Conservation (phyloP, 2,888 invertebrate genomes). For the Drosophila histrio region DNA sequence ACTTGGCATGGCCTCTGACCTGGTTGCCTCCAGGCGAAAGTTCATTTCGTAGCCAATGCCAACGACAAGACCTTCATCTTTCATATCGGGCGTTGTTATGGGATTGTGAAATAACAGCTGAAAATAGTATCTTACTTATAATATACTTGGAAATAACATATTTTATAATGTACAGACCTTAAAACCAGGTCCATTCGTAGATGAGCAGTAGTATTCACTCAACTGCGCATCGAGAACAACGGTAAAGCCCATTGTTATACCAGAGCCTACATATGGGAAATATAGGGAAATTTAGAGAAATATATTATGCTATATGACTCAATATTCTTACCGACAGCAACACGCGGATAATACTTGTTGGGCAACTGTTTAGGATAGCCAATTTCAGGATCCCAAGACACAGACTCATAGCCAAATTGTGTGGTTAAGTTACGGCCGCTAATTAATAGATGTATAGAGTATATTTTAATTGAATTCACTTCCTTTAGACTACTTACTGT, state of each 20-base stretch:
- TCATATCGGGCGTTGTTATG: slow-evolving; percentile 90
- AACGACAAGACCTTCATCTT: slow-evolving; percentile 89
- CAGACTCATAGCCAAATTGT: slow-evolving; percentile 51
- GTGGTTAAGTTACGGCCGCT: slow-evolving; percentile 32
- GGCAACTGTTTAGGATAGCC: slow-evolving; percentile 87
- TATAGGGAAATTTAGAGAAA: not conserved
- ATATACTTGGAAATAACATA: too few relatives aligned
- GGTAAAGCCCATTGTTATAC: slow-evolving; percentile 89
- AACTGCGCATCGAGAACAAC: slow-evolving; percentile 89
- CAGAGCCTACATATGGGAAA: slow-evolving; percentile 85
- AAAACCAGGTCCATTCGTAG: slow-evolving; percentile 86
- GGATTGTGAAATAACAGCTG: slow-evolving; percentile 87
- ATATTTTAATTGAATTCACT: not conserved
- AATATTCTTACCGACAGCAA: slow-evolving; percentile 83
- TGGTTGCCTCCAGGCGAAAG: slow-evolving; percentile 87
- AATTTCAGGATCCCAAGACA: slow-evolving; percentile 90
- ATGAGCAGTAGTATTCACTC: slow-evolving; percentile 91
- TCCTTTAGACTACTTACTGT: slow-evolving; percentile 43
- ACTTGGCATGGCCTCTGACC: slow-evolving; percentile 87
- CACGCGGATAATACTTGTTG: slow-evolving; percentile 86
- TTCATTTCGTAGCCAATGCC: slow-evolving; percentile 89
- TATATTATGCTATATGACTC: too few relatives aligned
- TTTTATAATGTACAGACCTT: slow-evolving; percentile 83
- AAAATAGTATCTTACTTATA: not conserved
- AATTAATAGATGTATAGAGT: not conserved